Evolutionary conservation across 2,113 vertebrate genomes (phyloP).

Genomic region (Prinia subflava): DNA sequence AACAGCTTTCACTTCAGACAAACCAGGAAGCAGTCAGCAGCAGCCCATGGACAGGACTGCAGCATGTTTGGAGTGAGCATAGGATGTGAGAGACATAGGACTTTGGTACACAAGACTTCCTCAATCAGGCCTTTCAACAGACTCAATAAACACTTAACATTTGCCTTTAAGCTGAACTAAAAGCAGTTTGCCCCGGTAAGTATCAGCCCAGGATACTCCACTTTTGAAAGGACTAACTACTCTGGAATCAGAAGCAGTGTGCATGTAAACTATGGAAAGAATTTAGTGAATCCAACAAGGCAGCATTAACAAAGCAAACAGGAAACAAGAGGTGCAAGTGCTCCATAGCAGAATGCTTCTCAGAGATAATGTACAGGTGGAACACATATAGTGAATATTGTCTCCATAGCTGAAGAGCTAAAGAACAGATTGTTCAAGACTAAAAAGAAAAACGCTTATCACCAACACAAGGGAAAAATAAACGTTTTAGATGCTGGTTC

Average conservation of each 20-base stretch:
- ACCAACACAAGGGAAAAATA: not conserved
- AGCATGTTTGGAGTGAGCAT: not conserved
- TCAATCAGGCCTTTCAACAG: not conserved
- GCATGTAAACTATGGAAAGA: not conserved
- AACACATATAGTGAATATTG: not conserved
- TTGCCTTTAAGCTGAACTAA: not conserved
- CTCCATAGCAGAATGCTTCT: not conserved
- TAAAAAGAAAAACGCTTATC: not conserved
- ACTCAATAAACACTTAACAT: not conserved
- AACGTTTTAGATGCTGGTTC: not conserved
- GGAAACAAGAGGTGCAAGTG: not conserved
- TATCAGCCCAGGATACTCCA: not conserved
- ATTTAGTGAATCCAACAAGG: not conserved
- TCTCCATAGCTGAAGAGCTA: not conserved
- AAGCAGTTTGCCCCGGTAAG: not conserved
- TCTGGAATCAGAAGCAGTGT: not conserved
- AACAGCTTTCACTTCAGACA: not conserved
- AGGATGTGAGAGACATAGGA: not conserved
- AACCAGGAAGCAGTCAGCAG: not conserved
- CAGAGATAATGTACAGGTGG: not conserved
- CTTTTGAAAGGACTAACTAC: not conserved
- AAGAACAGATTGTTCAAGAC: not conserved
- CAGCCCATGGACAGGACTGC: not conserved
- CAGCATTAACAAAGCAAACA: not conserved
- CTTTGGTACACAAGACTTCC: not conserved